A percentile compares a stretch with the other conserved stretches of the same genome.
Conservation (phyloP, 1,140 invertebrate species). For the Neodiprion pinetum region DNA sequence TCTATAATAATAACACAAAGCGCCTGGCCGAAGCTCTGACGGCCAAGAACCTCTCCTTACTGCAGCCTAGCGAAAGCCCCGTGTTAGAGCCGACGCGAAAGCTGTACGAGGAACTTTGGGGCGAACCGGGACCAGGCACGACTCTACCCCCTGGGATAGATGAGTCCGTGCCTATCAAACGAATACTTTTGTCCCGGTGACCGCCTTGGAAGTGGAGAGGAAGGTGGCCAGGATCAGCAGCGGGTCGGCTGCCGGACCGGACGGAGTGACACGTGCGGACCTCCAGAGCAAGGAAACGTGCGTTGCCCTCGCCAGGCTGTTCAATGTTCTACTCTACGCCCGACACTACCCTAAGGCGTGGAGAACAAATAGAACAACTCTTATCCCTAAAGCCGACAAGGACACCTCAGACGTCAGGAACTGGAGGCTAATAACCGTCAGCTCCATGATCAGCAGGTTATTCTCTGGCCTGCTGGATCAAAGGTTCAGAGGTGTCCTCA, state of each 20-base stretch:
- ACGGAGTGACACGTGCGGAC: neutral
- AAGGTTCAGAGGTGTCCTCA: conserved; percentile 18
- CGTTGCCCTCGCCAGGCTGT: conserved; percentile 2
- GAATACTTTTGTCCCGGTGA: conserved; percentile 9
- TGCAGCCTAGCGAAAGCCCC: neutral
- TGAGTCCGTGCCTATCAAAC: neutral
- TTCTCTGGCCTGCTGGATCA: conserved; percentile 29
- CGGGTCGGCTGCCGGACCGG: conserved; percentile 12
- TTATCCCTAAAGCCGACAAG: conserved; percentile 31
- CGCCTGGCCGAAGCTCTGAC: neutral
- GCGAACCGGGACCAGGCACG: neutral
- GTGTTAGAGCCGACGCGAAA: neutral
- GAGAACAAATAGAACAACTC: conserved; percentile 32
- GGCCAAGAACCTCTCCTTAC: no score
- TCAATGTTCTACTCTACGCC: neutral
- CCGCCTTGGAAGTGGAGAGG: conserved; percentile 11
- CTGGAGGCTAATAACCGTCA: conserved; percentile 32
- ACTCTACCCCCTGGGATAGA: neutral
- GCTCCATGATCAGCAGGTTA: conserved; percentile 24
- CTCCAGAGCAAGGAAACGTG: neutral
- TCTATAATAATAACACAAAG: neutral
- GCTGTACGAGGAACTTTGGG: conserved; percentile 7
- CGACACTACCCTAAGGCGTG: no score
- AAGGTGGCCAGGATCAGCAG: neutral
- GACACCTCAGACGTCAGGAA: conserved; percentile 18